These are phyloP conservation scores for Bergia sp. DNA, from an alignment of 92 coral and sea anemone species.

Conservation along the genomic window DNA sequence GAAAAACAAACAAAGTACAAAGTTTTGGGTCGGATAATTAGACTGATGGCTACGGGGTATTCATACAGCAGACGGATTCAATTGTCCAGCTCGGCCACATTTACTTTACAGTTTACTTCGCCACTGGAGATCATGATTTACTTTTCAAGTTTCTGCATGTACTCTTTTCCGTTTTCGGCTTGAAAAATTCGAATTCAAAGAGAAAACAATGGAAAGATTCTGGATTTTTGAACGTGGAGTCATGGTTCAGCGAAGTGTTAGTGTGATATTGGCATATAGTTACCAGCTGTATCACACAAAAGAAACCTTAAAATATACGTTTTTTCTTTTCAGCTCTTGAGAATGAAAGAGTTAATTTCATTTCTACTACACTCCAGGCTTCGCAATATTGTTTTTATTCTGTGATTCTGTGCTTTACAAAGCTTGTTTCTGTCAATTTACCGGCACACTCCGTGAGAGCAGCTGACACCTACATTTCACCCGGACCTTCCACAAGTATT, in stretches of 20 bases:
- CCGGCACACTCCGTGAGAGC: not conserved
- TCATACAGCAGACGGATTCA: not conserved
- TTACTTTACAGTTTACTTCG: not conserved
- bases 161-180: not conserved
- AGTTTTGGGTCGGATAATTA: not conserved
- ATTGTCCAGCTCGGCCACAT: too few relatives aligned
- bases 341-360: not conserved
- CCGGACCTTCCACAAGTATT: not conserved
- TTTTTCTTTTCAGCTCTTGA: not conserved
- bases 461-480: not conserved
- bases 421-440: not conserved
- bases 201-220: not conserved
- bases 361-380: not conserved
- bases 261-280: not conserved
- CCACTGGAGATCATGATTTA: too few relatives aligned
- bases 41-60: not conserved
- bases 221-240: not conserved
- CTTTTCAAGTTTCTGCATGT: not conserved
- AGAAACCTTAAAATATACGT: not conserved
- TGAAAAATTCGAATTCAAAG: too few relatives aligned
- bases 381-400: not conserved
- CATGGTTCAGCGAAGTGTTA: not conserved
- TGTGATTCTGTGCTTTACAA: not conserved
- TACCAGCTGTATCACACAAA: not conserved
- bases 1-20: not conserved